Evolutionary conservation across 1,140 invertebrate genomes (phyloP).

Genomic region (Halictus rubicundus): DNA sequence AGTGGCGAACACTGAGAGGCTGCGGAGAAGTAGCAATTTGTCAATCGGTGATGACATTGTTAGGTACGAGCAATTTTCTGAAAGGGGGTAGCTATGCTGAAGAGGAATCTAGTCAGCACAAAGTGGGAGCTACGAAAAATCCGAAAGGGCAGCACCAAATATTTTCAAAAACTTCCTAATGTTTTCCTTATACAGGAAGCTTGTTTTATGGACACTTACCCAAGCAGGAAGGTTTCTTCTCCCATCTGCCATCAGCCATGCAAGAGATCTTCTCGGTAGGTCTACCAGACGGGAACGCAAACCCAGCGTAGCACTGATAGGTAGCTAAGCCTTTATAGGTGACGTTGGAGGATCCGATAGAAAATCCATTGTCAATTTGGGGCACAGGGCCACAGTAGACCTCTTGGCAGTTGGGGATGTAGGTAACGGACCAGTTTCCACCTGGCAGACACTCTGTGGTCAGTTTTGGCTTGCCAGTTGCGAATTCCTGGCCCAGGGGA

Average conservation of each 20-base stretch:
- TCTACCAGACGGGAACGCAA: constrained; percentile 93
- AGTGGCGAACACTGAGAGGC: constrained; percentile 96
- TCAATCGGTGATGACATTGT: too few species aligned
- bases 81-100: too few species aligned
- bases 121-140: too few species aligned
- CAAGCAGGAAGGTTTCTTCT: constrained; percentile 93
- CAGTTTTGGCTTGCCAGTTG: constrained; percentile 91
- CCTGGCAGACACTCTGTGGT: constrained; percentile 92
- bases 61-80: too few species aligned
- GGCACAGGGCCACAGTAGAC: constrained; percentile 98
- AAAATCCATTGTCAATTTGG: constrained; percentile 98
- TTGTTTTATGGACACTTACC: constrained; percentile 79
- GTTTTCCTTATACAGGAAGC: too few species aligned
- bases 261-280: constrained; percentile 95
- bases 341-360: constrained; percentile 96
- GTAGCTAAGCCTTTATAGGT: constrained; percentile 95
- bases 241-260: constrained; percentile 93
- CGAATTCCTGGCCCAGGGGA: constrained; percentile 96
- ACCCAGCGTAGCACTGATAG: constrained; percentile 98
- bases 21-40: constrained; percentile 63
- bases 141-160: too few species aligned
- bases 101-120: too few species aligned
- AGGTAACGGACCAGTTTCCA: constrained; percentile 95
- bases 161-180: too few species aligned
- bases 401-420: constrained; percentile 97